phyloP scores from a whole-genome alignment of 2,888 invertebrate species.

The Apotomis betuletana region DNA sequence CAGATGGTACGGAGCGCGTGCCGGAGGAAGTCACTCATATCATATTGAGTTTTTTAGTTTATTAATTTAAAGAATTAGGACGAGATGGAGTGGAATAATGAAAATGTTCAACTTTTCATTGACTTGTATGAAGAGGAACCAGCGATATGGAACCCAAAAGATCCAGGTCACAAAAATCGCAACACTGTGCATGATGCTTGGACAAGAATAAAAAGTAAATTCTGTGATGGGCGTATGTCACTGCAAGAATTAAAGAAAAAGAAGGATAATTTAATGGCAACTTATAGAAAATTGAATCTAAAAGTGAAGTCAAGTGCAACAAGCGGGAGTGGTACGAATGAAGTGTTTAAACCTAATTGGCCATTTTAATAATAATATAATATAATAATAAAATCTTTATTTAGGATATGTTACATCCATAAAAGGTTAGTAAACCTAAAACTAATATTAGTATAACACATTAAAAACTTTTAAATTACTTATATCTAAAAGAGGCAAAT shows the following conservation, averaged over 20 bases:
- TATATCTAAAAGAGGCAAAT: too few species aligned
- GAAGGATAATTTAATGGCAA: constrained; percentile 35
- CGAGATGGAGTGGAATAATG: constrained; percentile 20
- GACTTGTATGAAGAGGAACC: constrained; percentile 37
- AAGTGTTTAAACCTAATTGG: constrained; percentile 35
- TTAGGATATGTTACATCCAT: too few species aligned
- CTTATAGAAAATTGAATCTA: constrained; percentile 5
- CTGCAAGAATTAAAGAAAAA: constrained; percentile 35
- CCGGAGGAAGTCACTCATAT: constrained; percentile 21
- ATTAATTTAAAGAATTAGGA: constrained; percentile 27
- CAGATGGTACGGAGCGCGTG: constrained; percentile 30
- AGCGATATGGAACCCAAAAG: constrained; percentile 34
- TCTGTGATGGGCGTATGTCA: constrained; percentile 32
- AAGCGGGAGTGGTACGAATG: constrained; percentile 37
- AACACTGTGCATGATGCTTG: constrained; percentile 40
- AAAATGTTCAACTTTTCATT: constrained; percentile 25
- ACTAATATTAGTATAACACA: too few species aligned
- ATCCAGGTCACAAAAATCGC: constrained; percentile 36
- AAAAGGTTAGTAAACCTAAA: too few species aligned
- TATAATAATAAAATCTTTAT: too few species aligned
- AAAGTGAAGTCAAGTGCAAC: constrained; percentile 14
- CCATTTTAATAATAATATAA: too few species aligned
- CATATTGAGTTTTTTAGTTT: constrained; percentile 34
- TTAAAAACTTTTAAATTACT: too few species aligned
- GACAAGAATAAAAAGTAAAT: constrained; percentile 21